These are phyloP conservation scores for Centropus bengalensis DNA, from an alignment of 2,113 vertebrate genomes.

Conservation along the genomic window DNA sequence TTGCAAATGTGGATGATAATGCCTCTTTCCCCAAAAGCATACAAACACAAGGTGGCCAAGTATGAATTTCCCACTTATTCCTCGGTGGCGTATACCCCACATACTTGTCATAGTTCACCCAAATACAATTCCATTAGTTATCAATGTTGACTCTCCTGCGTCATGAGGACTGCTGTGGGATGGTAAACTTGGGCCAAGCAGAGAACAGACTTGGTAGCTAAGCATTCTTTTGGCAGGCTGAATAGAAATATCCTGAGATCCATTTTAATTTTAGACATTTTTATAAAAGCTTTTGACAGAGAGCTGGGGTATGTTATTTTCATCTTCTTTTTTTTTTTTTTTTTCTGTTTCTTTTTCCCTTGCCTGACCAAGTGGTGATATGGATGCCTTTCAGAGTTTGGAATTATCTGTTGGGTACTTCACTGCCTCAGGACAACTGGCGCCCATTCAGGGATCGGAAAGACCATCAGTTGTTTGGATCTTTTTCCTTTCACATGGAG, in stretches of 20 bases:
- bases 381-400: slow-evolving; percentile 53
- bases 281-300: slow-evolving; percentile 18
- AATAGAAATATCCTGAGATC: slow-evolving; percentile 9
- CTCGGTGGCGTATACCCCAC: neutral
- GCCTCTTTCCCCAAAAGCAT: neutral
- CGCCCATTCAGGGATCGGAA: slow-evolving; percentile 30
- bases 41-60: neutral
- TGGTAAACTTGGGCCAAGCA: neutral
- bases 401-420: slow-evolving; percentile 55
- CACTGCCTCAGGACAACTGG: slow-evolving; percentile 59
- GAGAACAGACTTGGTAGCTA: neutral
- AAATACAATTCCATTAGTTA: slow-evolving; percentile 11
- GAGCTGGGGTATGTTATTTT: neutral
- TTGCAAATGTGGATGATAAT: neutral
- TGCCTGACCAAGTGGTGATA: neutral
- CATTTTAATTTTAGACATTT: slow-evolving; percentile 22
- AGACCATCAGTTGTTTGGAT: slow-evolving; percentile 65
- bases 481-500: slow-evolving; percentile 54
- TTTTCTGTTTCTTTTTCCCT: neutral
- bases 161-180: neutral
- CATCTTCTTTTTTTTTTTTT: neutral
- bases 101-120: neutral
- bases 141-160: neutral
- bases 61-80: neutral
- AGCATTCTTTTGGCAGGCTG: neutral